Base-by-base conservation (phyloP, 2,888 invertebrate species). In the Heliconius cydno region DNA sequence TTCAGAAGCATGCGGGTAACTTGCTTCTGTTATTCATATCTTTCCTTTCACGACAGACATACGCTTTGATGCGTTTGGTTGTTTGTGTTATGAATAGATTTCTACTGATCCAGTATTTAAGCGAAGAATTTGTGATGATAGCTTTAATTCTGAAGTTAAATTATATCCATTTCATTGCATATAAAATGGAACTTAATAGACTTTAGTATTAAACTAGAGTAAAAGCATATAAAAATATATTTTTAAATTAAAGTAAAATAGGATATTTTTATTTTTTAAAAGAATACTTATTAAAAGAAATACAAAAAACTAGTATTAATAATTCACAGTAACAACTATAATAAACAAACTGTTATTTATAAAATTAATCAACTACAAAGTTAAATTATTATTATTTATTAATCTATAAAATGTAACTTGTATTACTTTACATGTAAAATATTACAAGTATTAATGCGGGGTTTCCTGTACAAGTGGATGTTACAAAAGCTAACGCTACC, bases 51-150 rank as follows among this genome's bases (percentile, higher is more conserved):
- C 66, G 80, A 77, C 76, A 81, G 79, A 57, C 68, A 73, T 77
- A 80, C 19, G 78, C 66, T 74, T 73, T 77, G 30, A 63, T 79
- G 72, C 72, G 38, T n/a, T 57, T 67, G 76, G 76, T 78, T 82
- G 81, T 81, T 83, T 80, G 80, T 66, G 71, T 57, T 73, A 81
- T 79, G 78, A 82, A 84, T 84, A 83, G 81, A 81, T 82, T 81
- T 81, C 77, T 78, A 78, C 77, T 81, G 77, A 83, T 57, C 57
- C 7, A 30, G 66, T 71, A 46, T 52, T 25, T 73, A 52, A 67
- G 25, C n/a, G 22, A 71, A 57, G 57, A 22, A 28, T 25, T 12
- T 57, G 52, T 71, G 52, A n/a, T 52, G 9, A 57, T 57, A 0
- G 57, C 9, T 57, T 22, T 0, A 57, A 57, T 57, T 22, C 22